Evolutionary conservation across 1,140 invertebrate genomes (phyloP), one percentile per base, ranked within the genome.

Genomic region (Cardiocondyla obscurior): DNA sequence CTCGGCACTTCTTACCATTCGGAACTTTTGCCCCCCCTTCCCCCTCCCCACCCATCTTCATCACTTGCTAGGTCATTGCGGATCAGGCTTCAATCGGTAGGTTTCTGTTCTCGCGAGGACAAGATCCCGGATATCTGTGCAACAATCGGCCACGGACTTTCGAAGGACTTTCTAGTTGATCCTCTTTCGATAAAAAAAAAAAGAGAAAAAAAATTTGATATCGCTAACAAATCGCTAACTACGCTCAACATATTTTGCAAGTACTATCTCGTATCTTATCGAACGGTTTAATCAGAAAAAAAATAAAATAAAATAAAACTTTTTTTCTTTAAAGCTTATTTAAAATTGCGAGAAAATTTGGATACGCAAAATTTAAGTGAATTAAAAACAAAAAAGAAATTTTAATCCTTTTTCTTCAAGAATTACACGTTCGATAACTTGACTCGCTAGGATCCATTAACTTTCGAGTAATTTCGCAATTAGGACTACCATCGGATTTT

Each of bases 31-130:
- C 72, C 82, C 82, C 22, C 86, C 81, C 90, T 92, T 90, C 90
- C 90, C n/a, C n/a, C n/a, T n/a, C n/a, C n/a, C n/a, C n/a, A n/a
- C n/a, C n/a, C n/a, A n/a, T n/a, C n/a, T n/a, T n/a, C n/a, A n/a
- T n/a, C n/a, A n/a, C n/a, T n/a, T n/a, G n/a, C n/a, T n/a, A n/a
- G n/a, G n/a, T 91, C 87, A 90, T 88, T 82, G 81, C 57, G 86
- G 88, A 93, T 93, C 91, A 92, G 86, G 83, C 87, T 91, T 93
- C 93, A 93, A 93, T 93, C 92, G 90, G 79, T 51, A 33, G 65
- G 51, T 79, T 88, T 42, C 77, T 36, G 36, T 42, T 55, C 55
- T 10, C 30, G 55, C 7, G 19, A 57, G 69, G 81, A 70, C 58
- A 84, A 39, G 14, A 65, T 49, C 12, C 10, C 55, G n/a, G n/a